Conservation (phyloP, 2,888 invertebrate species). For the Pachliopta kotzebuea region DNA sequence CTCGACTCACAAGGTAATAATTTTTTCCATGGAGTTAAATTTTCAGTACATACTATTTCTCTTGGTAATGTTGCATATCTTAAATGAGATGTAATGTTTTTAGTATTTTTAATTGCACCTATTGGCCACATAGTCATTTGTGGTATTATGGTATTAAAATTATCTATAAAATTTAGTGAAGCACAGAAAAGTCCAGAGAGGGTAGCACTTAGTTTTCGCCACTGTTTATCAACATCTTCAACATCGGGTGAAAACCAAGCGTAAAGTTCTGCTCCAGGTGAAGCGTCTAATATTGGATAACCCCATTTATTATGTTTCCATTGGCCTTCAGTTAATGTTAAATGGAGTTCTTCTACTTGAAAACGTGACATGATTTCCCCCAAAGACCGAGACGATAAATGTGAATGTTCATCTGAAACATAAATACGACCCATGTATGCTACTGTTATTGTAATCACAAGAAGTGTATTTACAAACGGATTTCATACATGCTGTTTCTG, state of each 20-base stretch:
- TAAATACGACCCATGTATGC: constrained; percentile 12
- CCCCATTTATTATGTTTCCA: constrained; percentile 98
- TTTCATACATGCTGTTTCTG: constrained; percentile 81
- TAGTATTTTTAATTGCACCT: constrained; percentile 78
- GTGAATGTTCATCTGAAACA: constrained; percentile 88
- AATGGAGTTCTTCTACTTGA: constrained; percentile 93
- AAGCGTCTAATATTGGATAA: constrained; percentile 92
- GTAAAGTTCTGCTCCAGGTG: constrained; percentile 96
- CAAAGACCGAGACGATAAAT: constrained; percentile 92
- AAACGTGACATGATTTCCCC: constrained; percentile 93
- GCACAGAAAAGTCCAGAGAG: constrained; percentile 97
- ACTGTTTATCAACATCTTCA: constrained; percentile 87
- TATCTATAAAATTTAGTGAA: constrained; percentile 95
- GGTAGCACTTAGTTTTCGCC: constrained; percentile 93
- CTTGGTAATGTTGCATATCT: constrained; percentile 95
- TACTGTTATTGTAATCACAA: constrained; percentile 1
- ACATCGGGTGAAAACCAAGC: constrained; percentile 92
- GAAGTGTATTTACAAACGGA: constrained; percentile 33
- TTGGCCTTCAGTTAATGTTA: constrained; percentile 94
- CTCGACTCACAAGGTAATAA: constrained; percentile 96
- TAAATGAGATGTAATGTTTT: constrained; percentile 78
- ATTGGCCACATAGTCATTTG: constrained; percentile 90
- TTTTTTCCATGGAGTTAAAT: constrained; percentile 99
- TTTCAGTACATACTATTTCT: constrained; percentile 99
- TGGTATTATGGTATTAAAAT: constrained; percentile 91